phyloP scores from a whole-genome alignment of 2,797 vertebrate genomes.

The Xyrichtys novacula region DNA sequence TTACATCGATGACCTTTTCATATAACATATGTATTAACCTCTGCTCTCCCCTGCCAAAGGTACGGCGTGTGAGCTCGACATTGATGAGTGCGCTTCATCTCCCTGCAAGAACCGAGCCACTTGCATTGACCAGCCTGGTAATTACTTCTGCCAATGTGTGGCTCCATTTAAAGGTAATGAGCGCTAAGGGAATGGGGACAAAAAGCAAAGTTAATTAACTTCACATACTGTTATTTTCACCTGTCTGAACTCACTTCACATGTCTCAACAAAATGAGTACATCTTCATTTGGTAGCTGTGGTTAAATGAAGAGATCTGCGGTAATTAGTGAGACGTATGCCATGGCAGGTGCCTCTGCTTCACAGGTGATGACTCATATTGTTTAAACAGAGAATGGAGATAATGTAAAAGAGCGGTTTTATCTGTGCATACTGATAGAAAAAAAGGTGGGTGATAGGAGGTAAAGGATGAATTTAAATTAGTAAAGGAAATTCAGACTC shows the following conservation, averaged over 20 bases:
- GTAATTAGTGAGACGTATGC: conserved; percentile 37
- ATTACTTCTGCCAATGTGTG: conserved; percentile 91
- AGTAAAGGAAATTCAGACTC: background rate
- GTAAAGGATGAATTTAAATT: background rate
- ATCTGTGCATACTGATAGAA: background rate
- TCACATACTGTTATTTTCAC: conserved; percentile 87
- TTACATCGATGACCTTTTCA: conserved; percentile 31
- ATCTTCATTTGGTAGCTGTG: conserved; percentile 76
- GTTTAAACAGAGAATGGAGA: background rate
- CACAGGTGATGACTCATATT: conserved; percentile 17
- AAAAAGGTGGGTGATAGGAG: conserved; percentile 5
- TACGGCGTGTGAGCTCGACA: conserved; percentile 83
- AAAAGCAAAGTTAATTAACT: conserved; percentile 90
- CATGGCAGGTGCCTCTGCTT: conserved; percentile 1
- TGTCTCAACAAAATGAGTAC: conserved; percentile 77
- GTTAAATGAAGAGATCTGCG: conserved; percentile 51
- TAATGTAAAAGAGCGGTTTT: background rate
- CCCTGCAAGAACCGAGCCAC: conserved; percentile 88
- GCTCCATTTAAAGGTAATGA: conserved; percentile 95
- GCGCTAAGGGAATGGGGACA: conserved; percentile 82
- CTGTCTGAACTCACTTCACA: conserved; percentile 84
- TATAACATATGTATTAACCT: conserved; percentile 50
- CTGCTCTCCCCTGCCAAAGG: conserved; percentile 77
- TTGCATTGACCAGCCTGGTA: conserved; percentile 90
- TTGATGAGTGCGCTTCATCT: conserved; percentile 86